These are phyloP conservation scores for Monochamus saltuarius DNA, from an alignment of 1,140 invertebrate genomes.

Conservation along the genomic window DNA sequence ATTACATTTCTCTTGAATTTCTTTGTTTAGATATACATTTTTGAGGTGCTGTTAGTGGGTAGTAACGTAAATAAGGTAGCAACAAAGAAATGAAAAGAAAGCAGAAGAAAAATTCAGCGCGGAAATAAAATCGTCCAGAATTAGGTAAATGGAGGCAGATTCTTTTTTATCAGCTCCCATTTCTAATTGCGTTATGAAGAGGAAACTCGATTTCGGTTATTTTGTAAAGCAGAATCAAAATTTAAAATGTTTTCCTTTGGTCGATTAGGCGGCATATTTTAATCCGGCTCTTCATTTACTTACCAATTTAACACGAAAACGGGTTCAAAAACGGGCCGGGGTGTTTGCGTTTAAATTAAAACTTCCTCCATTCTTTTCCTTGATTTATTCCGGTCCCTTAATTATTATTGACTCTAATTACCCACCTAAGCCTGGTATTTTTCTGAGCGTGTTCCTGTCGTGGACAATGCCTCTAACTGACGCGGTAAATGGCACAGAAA, in stretches of 20 bases:
- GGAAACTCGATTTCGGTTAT: no score
- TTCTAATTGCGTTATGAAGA: no score
- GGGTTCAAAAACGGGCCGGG: not conserved
- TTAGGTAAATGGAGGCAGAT: no score
- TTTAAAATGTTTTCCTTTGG: not conserved
- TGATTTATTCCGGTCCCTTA: constrained; percentile 21
- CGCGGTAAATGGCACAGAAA: constrained; percentile 49
- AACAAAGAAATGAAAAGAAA: no score
- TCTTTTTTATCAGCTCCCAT: no score
- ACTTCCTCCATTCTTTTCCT: constrained; percentile 22
- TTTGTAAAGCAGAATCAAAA: constrained; percentile 13
- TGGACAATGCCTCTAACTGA: constrained; percentile 38
- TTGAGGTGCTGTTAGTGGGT: no score
- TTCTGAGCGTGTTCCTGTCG: constrained; percentile 20
- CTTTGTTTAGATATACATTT: no score
- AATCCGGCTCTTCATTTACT: constrained; percentile 19
- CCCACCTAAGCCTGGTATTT: constrained; percentile 33
- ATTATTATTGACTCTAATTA: constrained; percentile 25
- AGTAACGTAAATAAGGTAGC: no score
- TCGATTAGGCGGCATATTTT: constrained; percentile 13
- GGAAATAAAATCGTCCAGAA: no score
- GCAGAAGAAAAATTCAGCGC: no score
- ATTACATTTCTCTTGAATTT: no score
- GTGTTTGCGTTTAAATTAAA: constrained; percentile 17
- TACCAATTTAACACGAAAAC: constrained; percentile 18